Evolutionary conservation across 2,888 invertebrate species (phyloP).

Genomic region (Monochamus alternatus): DNA sequence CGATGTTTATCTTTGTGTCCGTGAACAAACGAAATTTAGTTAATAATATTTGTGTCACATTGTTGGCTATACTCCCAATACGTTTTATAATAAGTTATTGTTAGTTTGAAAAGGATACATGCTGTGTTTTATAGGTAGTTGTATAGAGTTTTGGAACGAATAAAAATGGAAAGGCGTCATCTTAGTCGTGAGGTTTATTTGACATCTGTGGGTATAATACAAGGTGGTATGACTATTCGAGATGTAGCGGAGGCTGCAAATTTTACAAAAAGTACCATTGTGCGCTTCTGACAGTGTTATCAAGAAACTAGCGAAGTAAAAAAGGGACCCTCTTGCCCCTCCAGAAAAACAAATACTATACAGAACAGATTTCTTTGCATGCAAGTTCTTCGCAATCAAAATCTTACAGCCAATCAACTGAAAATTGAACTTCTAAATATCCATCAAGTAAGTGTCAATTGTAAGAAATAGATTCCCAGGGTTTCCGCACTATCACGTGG

Average conservation of each 20-base stretch:
- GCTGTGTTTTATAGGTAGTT: background rate
- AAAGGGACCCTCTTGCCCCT: background rate
- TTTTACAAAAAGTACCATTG: constrained; percentile 8
- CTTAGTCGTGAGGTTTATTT: background rate
- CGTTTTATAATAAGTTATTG: background rate
- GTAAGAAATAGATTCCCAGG: background rate
- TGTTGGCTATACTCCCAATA: constrained; percentile 1
- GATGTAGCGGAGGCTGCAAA: constrained; percentile 5
- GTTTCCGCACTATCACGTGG: constrained; percentile 28
- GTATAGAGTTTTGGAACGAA: background rate
- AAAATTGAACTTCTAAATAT: constrained; percentile 1
- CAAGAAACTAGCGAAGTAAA: background rate
- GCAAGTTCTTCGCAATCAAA: constrained; percentile 5
- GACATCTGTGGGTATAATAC: background rate
- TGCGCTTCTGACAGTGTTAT: background rate
- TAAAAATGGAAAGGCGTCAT: background rate
- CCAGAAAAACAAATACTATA: constrained; percentile 1
- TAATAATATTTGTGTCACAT: background rate
- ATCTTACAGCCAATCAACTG: background rate
- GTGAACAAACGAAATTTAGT: background rate
- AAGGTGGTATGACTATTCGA: constrained; percentile 14
- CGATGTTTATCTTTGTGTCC: background rate
- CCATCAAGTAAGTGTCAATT: background rate
- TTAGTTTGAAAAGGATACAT: background rate
- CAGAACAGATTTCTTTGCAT: constrained; percentile 7